phyloP scores from a whole-genome alignment of 1,140 invertebrate species.

The Drosophila sechellia region DNA sequence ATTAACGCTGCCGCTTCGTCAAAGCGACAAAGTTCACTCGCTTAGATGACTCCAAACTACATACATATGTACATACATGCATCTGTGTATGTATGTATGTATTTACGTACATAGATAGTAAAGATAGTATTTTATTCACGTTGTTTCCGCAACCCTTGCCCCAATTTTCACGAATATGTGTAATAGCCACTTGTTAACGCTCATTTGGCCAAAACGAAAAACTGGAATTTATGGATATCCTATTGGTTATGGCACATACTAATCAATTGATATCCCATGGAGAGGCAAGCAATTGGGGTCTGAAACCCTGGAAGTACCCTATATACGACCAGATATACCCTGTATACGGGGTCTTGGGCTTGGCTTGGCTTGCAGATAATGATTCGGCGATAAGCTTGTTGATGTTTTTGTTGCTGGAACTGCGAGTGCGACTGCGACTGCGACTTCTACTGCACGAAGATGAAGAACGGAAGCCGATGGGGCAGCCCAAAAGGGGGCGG shows the following conservation, averaged over 20 bases:
- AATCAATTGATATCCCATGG: no score
- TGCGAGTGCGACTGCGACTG: conserved; percentile 37
- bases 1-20: conserved; percentile 49
- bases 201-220: conserved; percentile 2
- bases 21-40: conserved; percentile 32
- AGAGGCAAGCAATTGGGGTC: no score
- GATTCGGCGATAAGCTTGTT: conserved; percentile 66
- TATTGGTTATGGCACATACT: no score
- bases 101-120: no score
- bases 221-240: no score
- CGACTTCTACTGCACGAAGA: conserved; percentile 30
- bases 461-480: conserved; percentile 72
- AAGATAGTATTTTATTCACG: background rate
- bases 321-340: conserved; percentile 23
- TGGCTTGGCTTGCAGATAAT: conserved; percentile 36
- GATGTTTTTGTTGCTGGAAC: conserved; percentile 70
- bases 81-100: background rate
- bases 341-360: conserved; percentile 45
- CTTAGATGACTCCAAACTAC: conserved; percentile 11
- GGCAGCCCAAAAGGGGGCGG: conserved; percentile 26
- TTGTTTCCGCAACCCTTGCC: conserved; percentile 20
- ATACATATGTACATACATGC: background rate
- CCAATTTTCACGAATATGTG: conserved; percentile 10
- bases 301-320: background rate
- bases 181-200: conserved; percentile 24